These are phyloP conservation scores for Steinernema carpocapsae DNA, from an alignment of 2,888 invertebrate genomes.

Conservation along the genomic window DNA sequence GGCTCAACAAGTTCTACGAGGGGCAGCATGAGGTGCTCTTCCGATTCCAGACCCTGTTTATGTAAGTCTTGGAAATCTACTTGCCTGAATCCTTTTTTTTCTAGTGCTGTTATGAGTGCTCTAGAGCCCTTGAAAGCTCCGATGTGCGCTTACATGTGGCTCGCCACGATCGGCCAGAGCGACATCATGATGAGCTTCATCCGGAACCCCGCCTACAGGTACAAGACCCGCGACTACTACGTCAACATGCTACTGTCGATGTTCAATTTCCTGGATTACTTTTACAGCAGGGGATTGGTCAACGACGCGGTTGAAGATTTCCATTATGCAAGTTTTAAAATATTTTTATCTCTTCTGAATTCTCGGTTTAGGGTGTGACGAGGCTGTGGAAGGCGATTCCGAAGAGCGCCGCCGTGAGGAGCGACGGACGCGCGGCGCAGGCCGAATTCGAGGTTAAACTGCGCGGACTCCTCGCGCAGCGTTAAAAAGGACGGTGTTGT, in stretches of 20 bases:
- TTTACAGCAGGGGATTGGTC: neutral
- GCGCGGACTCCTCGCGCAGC: no score
- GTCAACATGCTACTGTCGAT: neutral
- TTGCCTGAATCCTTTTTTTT: neutral
- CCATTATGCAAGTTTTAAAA: neutral
- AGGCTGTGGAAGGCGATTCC: no score
- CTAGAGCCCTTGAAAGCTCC: neutral
- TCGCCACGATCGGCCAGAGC: neutral
- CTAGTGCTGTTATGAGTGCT: neutral
- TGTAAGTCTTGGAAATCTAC: neutral
- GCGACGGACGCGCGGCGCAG: no score
- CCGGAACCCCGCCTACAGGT: slow-evolving; percentile 1
- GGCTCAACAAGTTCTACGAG: neutral
- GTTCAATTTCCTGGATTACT: slow-evolving; percentile 1
- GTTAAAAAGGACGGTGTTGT: no score
- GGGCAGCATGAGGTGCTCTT: neutral
- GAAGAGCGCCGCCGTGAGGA: no score
- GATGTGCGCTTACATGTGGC: slow-evolving; percentile 12
- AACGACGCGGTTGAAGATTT: neutral
- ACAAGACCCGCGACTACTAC: slow-evolving; percentile 8
- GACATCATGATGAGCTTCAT: slow-evolving; percentile 6
- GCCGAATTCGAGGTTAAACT: no score
- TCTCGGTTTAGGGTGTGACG: neutral
- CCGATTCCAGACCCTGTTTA: neutral
- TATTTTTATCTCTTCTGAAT: neutral